Evolutionary conservation across 1,140 invertebrate species (phyloP).

Genomic region (Sitobion miscanthi): DNA sequence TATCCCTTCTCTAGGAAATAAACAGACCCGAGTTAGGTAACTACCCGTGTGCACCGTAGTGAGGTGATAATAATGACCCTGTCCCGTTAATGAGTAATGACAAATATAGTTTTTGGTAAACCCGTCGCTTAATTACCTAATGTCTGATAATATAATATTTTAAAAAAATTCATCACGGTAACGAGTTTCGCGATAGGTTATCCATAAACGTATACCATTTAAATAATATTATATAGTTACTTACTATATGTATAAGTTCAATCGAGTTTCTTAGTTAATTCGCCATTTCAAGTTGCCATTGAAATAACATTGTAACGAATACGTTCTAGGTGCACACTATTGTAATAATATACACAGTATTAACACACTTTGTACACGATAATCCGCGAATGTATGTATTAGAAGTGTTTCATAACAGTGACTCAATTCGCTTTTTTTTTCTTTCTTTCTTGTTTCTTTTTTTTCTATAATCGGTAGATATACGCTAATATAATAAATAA

Average conservation of each 20-base stretch:
- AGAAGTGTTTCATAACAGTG: constrained; percentile 9
- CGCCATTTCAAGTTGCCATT: not conserved
- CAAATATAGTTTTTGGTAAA: not conserved
- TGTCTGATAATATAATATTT: not conserved
- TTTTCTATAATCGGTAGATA: constrained; percentile 1
- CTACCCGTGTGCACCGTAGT: not conserved
- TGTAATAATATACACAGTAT: constrained; percentile 6
- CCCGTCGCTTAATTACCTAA: not conserved
- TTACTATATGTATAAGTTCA: not conserved
- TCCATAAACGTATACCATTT: not conserved
- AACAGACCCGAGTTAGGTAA: not conserved
- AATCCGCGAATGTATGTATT: not conserved
- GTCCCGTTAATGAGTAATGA: not conserved
- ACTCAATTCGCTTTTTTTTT: not conserved
- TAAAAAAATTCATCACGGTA: not conserved
- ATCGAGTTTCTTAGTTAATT: not conserved
- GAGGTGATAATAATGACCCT: not conserved
- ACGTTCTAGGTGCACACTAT: not conserved
- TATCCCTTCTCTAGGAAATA: not conserved
- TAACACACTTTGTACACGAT: not conserved
- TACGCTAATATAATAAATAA: constrained; percentile 27
- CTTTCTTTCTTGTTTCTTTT: not conserved
- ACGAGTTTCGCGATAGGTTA: not conserved
- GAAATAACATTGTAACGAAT: constrained; percentile 22
- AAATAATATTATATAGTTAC: not conserved